Base-by-base conservation (phyloP, 1,140 invertebrate genomes). In the Lordiphosa mommai region DNA sequence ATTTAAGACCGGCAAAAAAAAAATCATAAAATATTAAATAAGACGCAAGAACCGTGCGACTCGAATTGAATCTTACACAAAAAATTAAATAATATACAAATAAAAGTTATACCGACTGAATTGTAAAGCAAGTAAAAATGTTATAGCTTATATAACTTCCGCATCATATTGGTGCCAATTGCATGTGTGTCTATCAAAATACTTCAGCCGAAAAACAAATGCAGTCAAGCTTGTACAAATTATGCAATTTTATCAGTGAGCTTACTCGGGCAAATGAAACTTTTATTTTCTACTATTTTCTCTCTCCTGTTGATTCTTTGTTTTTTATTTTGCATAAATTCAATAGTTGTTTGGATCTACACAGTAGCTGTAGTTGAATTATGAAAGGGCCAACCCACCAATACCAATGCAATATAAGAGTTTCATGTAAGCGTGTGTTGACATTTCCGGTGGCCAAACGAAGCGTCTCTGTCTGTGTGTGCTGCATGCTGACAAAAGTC, bases 301-400 rank as follows among this genome's bases (percentile, higher is more conserved):
- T 8, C 12, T 10, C 14, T 34, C 30, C 23, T 36, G 34, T 49
- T 20, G 17, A 40, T 27, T 50, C 36, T 30, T 20, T 32, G 3
- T 13, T 13, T 8, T 33, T 29, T 55, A 40, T 55, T 27, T 37
- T 67, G 60, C 41, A 58, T 68, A 68, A 57, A 63, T 64, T 57
- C 60, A 48, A 46, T 55, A 61, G 48, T 51, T 52, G 56, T 51
- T 52, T 40, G 51, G 56, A 59, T 52, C 59, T 16, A 61, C 47
- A 63, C 60, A 36, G 48, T 53, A 57, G 65, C 52, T 41, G 57
- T 51, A 64, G 65, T 58, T 68, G 60, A 68, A 64, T 68, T 68
- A 68, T 64, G 64, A 58, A 68, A 68, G 30, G 64, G 53, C 41
- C 17, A 40, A 16, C 13, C 5, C 46, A 56, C 32, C 36, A 27